Conservation (phyloP, 2,797 vertebrate genomes). For the Sebastes glaucus region DNA sequence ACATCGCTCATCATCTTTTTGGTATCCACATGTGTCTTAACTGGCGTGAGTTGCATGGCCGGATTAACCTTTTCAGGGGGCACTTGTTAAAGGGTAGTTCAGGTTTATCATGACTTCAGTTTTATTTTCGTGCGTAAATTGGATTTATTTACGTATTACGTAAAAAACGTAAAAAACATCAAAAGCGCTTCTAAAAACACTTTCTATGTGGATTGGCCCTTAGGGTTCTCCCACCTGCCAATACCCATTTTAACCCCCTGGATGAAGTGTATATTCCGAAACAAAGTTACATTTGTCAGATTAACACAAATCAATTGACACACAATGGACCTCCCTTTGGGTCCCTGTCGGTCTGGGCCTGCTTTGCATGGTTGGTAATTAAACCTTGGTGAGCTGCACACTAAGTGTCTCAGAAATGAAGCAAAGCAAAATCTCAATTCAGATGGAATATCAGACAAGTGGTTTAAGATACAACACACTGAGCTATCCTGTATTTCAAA, state of each 20-base stretch:
- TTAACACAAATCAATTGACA: background rate
- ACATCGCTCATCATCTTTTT: background rate
- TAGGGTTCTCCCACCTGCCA: background rate
- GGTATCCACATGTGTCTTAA: background rate
- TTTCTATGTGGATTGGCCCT: too few species aligned
- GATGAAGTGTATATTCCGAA: background rate
- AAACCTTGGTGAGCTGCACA: background rate
- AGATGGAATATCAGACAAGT: slow-evolving; percentile 40
- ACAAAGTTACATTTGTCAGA: background rate
- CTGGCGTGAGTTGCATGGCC: background rate
- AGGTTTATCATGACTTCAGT: background rate
- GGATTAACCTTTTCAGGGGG: background rate
- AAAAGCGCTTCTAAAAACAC: background rate
- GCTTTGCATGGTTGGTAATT: background rate
- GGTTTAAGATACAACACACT: slow-evolving; percentile 16
- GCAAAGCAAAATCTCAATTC: slow-evolving; percentile 23
- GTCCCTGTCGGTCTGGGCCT: background rate
- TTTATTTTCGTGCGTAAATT: background rate
- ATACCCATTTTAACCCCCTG: background rate
- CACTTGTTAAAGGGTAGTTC: background rate
- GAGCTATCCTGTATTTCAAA: slow-evolving; percentile 46
- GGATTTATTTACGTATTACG: too few species aligned
- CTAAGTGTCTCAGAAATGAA: slow-evolving; percentile 9
- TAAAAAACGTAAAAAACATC: too few species aligned
- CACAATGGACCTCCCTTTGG: background rate